Conservation (phyloP, 2,113 vertebrate species). For the Pomatostomus ruficeps region DNA sequence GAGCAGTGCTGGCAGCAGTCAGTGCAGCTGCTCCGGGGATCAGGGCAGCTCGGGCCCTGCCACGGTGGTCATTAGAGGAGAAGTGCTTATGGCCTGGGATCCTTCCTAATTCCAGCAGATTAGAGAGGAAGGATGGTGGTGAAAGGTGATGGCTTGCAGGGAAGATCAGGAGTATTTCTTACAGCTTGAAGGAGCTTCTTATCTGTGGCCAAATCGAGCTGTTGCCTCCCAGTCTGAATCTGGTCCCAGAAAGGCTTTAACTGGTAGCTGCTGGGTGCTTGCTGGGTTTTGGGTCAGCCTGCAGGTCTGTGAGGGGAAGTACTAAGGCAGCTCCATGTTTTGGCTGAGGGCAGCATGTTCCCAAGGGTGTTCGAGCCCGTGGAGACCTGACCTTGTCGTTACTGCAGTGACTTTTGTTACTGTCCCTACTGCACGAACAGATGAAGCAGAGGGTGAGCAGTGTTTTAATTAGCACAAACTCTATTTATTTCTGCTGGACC, state of each 20-base stretch:
- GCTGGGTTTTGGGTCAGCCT: not conserved
- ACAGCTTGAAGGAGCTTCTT: not conserved
- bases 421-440: not conserved
- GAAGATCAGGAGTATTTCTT: not conserved
- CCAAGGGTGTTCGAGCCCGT: not conserved
- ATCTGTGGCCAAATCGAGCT: not conserved
- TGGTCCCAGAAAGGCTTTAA: not conserved
- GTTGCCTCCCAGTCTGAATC: not conserved
- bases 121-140: not conserved
- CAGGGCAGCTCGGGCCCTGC: not conserved
- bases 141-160: not conserved
- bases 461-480: not conserved
- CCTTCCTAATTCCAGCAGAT: not conserved
- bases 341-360: not conserved
- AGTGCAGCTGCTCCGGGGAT: not conserved
- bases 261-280: not conserved
- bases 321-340: not conserved
- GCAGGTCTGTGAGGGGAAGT: not conserved
- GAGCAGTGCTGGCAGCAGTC: not conserved
- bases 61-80: not conserved
- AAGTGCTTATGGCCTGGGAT: not conserved
- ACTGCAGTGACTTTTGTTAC: not conserved
- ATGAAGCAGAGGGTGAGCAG: accelerated
- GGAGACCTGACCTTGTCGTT: not conserved
- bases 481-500: not conserved